Base-by-base conservation (phyloP, 2,113 vertebrate genomes). In the Cyanoderma ruficeps region DNA sequence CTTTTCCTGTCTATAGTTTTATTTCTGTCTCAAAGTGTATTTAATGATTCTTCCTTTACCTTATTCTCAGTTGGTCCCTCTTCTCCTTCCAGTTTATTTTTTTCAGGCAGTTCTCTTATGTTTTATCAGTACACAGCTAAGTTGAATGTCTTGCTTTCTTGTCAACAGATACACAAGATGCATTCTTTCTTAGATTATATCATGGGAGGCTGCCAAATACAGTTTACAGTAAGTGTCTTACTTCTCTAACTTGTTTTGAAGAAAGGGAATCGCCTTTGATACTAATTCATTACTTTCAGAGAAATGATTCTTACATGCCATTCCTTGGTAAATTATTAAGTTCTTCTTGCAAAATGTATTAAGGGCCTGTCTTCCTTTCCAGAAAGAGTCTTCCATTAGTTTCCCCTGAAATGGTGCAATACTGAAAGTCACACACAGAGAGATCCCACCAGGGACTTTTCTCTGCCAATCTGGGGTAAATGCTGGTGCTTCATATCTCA, bases 171-270 rank as follows among this genome's bases (percentile, higher is more conserved):
- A 93, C 99, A 99, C 97, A 99, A 99, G 98, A 99, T 99, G 99
- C 99, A 99, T 96, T 99, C 99, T 21, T 99, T 99, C 98, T 98
- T 99, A 97, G 99, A 99, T 97, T 99, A 99, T 96, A 99, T 99
- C 96, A 99, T 99, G 99, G 99, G 99, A 47, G 99, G 99, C 95
- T 99, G 99, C 97, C 99, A 99, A 98, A 99, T 99, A 97, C 99
- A 99, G 98, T 99, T 99, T 96, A 99, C 99, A 97, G 99, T 99
- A 98, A 99, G 99, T 96, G 56, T 47, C 47, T 87, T 95, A 74
- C 28, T 68, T 84, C 61, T 89, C 42, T 68, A 30, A 37, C 52
- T 93, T 90, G 7, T 69, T 96, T 72, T 61, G 57, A 44, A 20
- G 60, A 61, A 76, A 80, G 39, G 42, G 50, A 81, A 57, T 80